These are phyloP conservation scores for Sylvilagus floridanus DNA, from an alignment of 2,797 vertebrate species.

Conservation along the genomic window DNA sequence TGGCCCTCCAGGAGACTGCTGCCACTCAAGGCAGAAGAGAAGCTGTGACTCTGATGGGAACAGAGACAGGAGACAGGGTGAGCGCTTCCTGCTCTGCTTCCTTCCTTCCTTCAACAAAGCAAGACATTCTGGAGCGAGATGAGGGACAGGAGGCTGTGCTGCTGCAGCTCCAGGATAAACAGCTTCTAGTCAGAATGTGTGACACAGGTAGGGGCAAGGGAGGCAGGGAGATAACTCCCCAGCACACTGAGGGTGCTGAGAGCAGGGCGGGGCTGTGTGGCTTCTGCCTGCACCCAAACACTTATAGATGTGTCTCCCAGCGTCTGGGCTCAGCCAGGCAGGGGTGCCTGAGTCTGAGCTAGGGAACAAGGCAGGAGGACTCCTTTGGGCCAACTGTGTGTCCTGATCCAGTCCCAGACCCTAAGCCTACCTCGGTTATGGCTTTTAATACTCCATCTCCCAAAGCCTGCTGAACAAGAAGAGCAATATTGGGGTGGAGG, in stretches of 20 bases:
- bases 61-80: background rate
- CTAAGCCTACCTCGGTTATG: background rate
- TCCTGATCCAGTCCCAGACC: background rate
- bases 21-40: background rate
- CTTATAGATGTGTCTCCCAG: no score
- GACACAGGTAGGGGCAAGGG: no score
- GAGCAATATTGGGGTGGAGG: no score
- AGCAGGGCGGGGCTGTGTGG: background rate
- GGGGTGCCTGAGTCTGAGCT: rapidly evolving
- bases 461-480: background rate
- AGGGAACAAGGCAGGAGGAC: background rate
- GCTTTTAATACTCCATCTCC: background rate
- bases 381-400: background rate
- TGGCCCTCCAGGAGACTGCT: background rate
- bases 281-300: no score
- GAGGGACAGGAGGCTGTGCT: background rate
- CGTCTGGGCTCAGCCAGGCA: background rate
- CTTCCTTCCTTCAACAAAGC: background rate
- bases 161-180: background rate
- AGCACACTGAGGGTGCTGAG: background rate
- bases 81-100: background rate
- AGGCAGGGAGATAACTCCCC: no score
- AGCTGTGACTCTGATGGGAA: background rate
- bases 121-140: background rate
- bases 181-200: no score